These are phyloP conservation scores for Drusus annulatus DNA, from an alignment of 1,140 invertebrate species.

Conservation along the genomic window DNA sequence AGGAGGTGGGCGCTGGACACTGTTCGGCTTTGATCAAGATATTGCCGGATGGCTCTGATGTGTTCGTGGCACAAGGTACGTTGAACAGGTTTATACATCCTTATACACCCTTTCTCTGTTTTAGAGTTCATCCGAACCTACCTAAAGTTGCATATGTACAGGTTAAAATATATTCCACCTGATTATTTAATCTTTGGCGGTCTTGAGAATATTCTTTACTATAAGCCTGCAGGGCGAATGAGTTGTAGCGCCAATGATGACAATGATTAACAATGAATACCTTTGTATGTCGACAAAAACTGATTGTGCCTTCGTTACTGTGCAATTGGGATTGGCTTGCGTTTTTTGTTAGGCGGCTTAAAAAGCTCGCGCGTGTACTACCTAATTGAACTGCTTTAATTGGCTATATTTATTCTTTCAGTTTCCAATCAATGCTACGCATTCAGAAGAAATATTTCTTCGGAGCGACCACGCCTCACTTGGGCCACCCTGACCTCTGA, in stretches of 20 bases:
- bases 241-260: too few relatives aligned
- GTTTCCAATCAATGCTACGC: slow-evolving; percentile 76
- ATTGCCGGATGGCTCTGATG: slow-evolving; percentile 72
- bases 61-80: slow-evolving; percentile 77
- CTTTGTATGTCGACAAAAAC: too few relatives aligned
- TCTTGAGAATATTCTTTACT: background rate
- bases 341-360: too few relatives aligned
- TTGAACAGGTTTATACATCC: slow-evolving; percentile 72
- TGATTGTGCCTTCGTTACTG: too few relatives aligned
- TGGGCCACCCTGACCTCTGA: slow-evolving; percentile 77
- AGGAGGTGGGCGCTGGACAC: slow-evolving; percentile 57
- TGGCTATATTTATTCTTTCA: slow-evolving; percentile 48
- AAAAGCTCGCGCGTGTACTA: too few relatives aligned
- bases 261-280: background rate
- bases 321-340: too few relatives aligned
- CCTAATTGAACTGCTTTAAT: too few relatives aligned
- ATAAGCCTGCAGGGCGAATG: background rate
- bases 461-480: slow-evolving; percentile 69
- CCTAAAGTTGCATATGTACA: background rate
- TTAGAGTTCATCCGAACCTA: background rate
- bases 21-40: slow-evolving; percentile 80
- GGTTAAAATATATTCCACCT: background rate
- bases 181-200: background rate
- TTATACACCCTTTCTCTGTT: background rate
- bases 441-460: slow-evolving; percentile 79